Conservation (phyloP, 92 coral and sea anemone species). For the Actinostola sp. region DNA sequence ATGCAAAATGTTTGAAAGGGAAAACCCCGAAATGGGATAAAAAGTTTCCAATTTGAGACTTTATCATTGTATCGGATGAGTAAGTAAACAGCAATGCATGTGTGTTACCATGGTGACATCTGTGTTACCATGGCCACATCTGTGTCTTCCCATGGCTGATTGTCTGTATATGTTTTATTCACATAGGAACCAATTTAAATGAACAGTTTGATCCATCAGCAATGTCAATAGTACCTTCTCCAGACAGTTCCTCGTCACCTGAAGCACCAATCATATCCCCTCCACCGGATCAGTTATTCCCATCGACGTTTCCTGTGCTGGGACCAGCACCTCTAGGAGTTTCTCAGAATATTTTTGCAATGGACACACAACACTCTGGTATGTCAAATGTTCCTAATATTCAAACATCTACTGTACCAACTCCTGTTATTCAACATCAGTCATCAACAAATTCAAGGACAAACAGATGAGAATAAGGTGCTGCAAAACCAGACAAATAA, state of each 20-base stretch:
- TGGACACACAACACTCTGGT: neutral
- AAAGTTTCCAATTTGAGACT: too few relatives aligned
- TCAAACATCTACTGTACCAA: neutral
- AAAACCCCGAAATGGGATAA: too few relatives aligned
- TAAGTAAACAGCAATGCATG: too few relatives aligned
- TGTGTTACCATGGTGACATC: too few relatives aligned
- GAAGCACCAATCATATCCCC: slow-evolving; percentile 55
- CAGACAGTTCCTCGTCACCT: slow-evolving; percentile 44
- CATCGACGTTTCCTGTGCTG: slow-evolving; percentile 20
- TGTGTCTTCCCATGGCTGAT: too few relatives aligned
- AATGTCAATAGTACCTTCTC: slow-evolving; percentile 37
- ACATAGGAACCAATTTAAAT: slow-evolving; percentile 82
- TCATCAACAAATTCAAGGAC: slow-evolving; percentile 5
- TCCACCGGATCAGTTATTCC: slow-evolving; percentile 55
- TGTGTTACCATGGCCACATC: too few relatives aligned
- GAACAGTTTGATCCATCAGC: slow-evolving; percentile 85
- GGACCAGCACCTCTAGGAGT: slow-evolving; percentile 18
- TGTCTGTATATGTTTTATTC: too few relatives aligned
- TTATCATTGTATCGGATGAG: too few relatives aligned
- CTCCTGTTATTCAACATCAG: neutral
- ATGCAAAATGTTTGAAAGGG: too few relatives aligned
- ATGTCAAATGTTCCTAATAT: slow-evolving; percentile 6
- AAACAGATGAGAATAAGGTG: slow-evolving; percentile 12
- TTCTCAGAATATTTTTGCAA: slow-evolving; percentile 16
- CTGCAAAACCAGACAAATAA: slow-evolving; percentile 1